Evolutionary conservation across 1,140 invertebrate genomes (phyloP).

Genomic region (Andricus grossulariae): DNA sequence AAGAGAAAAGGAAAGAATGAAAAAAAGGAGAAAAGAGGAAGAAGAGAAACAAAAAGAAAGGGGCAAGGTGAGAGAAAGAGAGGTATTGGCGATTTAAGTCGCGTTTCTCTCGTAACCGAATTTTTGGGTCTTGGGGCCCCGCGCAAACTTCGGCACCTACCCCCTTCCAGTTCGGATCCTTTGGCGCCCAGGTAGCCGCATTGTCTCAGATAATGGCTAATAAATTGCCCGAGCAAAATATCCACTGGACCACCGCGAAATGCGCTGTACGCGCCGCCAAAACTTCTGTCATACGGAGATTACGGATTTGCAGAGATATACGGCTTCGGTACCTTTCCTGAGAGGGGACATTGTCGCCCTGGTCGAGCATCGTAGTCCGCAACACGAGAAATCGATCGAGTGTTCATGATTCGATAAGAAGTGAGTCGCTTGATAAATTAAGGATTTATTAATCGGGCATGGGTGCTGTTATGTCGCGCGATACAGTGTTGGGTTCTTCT

Average conservation of each 20-base stretch:
- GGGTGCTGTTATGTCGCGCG: neutral
- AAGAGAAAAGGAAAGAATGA: neutral
- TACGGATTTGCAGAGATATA: slow-evolving; percentile 48
- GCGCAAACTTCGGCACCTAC: slow-evolving; percentile 36
- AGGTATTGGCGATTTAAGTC: slow-evolving; percentile 54
- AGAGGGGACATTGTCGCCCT: slow-evolving; percentile 8
- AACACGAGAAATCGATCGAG: slow-evolving; percentile 57
- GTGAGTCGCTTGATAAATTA: slow-evolving; percentile 45
- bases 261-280: slow-evolving; percentile 5
- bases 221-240: slow-evolving; percentile 70
- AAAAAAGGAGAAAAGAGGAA: neutral
- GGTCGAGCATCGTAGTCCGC: slow-evolving; percentile 44
- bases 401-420: slow-evolving; percentile 39
- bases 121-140: slow-evolving; percentile 45
- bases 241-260: slow-evolving; percentile 60
- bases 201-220: slow-evolving; percentile 74
- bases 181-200: slow-evolving; percentile 68
- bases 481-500: neutral
- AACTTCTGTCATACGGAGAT: slow-evolving; percentile 57
- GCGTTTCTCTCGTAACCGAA: slow-evolving; percentile 47
- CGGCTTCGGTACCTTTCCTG: slow-evolving; percentile 23
- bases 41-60: slow-evolving; percentile 7
- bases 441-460: slow-evolving; percentile 41
- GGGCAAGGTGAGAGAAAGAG: slow-evolving; percentile 47
- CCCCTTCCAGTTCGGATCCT: slow-evolving; percentile 12